Conservation (phyloP, 2,888 invertebrate species). For the Arge pagana region DNA sequence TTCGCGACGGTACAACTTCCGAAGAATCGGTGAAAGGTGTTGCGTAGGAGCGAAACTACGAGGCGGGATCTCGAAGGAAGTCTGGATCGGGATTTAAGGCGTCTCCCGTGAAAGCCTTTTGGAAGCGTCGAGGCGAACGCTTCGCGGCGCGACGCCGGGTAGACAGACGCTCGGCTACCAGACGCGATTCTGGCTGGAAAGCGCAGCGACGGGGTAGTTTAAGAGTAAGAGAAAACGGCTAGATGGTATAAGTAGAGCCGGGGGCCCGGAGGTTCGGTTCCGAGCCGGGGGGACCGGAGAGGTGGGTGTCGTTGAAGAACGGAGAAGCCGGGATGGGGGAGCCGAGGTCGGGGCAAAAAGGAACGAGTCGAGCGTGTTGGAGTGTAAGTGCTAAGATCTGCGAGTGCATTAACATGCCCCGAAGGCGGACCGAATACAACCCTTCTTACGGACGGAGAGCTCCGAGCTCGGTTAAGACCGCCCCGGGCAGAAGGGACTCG, state of each 20-base stretch:
- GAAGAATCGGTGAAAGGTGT: too few relatives aligned
- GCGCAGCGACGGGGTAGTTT: conserved; percentile 42
- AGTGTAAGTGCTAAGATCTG: conserved; percentile 59
- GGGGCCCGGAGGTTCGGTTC: conserved; percentile 12
- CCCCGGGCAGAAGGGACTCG: conserved; percentile 41
- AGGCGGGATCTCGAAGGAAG: conserved; percentile 33
- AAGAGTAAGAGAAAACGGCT: conserved; percentile 57
- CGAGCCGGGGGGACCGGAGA: conserved; percentile 23
- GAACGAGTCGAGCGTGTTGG: conserved; percentile 48
- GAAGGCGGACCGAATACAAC: conserved; percentile 57
- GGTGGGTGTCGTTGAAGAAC: conserved; percentile 26
- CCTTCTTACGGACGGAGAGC: conserved; percentile 56
- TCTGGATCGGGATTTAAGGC: conserved; percentile 56
- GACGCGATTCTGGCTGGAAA: too few relatives aligned
- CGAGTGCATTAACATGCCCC: conserved; percentile 59
- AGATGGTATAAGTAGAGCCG: conserved; percentile 29
- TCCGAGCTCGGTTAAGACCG: conserved; percentile 45
- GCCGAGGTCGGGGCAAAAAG: conserved; percentile 28
- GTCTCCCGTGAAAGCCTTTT: conserved; percentile 57
- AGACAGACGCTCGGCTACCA: too few relatives aligned
- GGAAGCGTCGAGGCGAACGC: conserved; percentile 44
- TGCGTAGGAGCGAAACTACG: too few relatives aligned
- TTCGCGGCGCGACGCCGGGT: conserved; percentile 6
- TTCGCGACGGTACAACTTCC: too few relatives aligned
- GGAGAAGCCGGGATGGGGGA: conserved; percentile 14